A percentile compares a stretch with the other conserved stretches of the same genome.
Evolutionary conservation across 2,888 invertebrate genomes (phyloP).

Genomic region (Phengaris alcon): DNA sequence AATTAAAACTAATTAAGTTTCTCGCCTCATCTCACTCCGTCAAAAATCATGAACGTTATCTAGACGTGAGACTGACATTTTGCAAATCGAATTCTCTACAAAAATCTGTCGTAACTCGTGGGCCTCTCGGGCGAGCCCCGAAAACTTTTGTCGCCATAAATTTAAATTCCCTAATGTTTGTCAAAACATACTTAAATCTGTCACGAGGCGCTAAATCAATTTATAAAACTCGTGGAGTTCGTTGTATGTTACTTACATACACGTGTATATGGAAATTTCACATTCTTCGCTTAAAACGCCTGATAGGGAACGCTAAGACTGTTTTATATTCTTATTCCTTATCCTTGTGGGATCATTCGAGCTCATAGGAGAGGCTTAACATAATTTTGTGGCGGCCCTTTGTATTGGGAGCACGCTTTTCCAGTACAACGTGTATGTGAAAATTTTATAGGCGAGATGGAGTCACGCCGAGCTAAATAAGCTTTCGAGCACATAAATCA

Average conservation of each 20-base stretch:
- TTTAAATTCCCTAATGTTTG: constrained; percentile 74
- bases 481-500: constrained; percentile 56
- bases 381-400: constrained; percentile 72
- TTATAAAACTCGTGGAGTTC: constrained; percentile 70
- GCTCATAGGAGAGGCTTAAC: constrained; percentile 75
- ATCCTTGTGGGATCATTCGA: constrained; percentile 76
- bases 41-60: constrained; percentile 24
- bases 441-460: constrained; percentile 58
- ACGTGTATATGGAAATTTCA: constrained; percentile 71
- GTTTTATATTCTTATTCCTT: constrained; percentile 76
- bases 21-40: constrained; percentile 6
- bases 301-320: constrained; percentile 74
- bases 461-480: constrained; percentile 56
- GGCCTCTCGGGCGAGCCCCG: constrained; percentile 48
- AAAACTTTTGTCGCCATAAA: constrained; percentile 67
- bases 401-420: constrained; percentile 54
- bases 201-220: constrained; percentile 76
- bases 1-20: constrained; percentile 19
- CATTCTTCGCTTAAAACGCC: constrained; percentile 67
- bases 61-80: constrained; percentile 23
- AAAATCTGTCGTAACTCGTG: constrained; percentile 24
- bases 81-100: constrained; percentile 26
- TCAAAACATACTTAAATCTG: constrained; percentile 74
- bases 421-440: constrained; percentile 53
- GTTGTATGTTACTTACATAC: constrained; percentile 54